phyloP scores from a whole-genome alignment of 2,113 vertebrate species.

The Forbesichthys agassizii region DNA sequence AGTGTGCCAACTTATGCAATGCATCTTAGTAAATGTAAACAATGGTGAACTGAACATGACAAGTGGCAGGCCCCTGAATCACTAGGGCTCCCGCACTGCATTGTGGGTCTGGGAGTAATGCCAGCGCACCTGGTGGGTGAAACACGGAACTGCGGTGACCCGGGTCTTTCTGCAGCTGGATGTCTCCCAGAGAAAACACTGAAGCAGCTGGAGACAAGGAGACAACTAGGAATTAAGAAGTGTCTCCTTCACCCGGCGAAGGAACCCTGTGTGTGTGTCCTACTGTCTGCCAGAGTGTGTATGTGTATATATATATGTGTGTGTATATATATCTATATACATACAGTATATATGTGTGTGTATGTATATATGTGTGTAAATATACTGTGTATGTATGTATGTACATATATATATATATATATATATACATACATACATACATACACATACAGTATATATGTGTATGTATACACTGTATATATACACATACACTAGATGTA shows the following conservation, averaged over 20 bases:
- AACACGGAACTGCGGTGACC: conserved; percentile 87
- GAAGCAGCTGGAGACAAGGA: conserved; percentile 78
- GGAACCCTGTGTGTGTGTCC: neutral
- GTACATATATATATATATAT: neutral
- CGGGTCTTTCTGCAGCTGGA: conserved; percentile 94
- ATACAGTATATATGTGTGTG: neutral
- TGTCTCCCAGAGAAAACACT: conserved; percentile 91
- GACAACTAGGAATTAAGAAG: no score
- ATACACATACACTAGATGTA: no score
- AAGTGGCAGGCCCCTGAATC: no score
- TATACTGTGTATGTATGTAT: no score
- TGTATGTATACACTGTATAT: neutral
- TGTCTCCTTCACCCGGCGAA: no score
- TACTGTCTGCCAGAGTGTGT: neutral
- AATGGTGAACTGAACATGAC: no score
- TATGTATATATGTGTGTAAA: conserved; percentile 12
- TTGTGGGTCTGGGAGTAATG: neutral
- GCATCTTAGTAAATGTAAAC: no score
- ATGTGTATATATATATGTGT: conserved; percentile 2
- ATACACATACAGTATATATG: no score
- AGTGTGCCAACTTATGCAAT: no score
- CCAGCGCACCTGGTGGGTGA: conserved; percentile 84
- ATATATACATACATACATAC: neutral
- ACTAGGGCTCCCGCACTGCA: neutral
- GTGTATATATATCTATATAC: conserved; percentile 6